Base-by-base conservation (phyloP, 2,113 vertebrate species). In the Syngnathus floridae region DNA sequence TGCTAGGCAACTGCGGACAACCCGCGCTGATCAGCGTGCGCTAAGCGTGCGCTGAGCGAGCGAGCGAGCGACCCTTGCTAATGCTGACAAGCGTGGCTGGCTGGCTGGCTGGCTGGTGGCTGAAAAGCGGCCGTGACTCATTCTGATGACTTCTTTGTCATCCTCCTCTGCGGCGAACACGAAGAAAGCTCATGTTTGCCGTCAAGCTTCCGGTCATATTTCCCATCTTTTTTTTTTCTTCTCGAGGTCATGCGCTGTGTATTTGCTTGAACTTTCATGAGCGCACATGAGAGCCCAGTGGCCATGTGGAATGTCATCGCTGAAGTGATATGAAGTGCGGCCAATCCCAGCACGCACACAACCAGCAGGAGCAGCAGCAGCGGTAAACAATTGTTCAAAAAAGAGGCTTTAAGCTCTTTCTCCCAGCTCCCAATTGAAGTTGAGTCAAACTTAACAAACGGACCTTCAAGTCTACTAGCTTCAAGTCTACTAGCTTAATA, bases 61-160 rank as follows among this genome's bases (percentile, higher is more conserved):
- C 22, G 22, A 22, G 22, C 22, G 57, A 5, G 57, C 57, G 38
- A 21, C n/a, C 10, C 37, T 41, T 19, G 58, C 58, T 2, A 41
- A 60, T 41, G 58, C 58, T 21, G 58, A 60, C 19, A 40, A 38
- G 57, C 36, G 58, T 41, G 37, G 37, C 58, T 21, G 58, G 17
- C 54, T n/a, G n/a, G n/a, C n/a, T n/a, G n/a, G n/a, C n/a, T 56
- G 37, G 9, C 57, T 21, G 36, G 57, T n/a, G 58, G 38, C 19
- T 40, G 14, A 40, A 41, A 60, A 21, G 58, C n/a, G 58, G 38
- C 54, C 54, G 54, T 60, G 58, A 60, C 19, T 60, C 58, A 60
- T 60, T 59, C 57, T 21, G 57, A 21, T 41, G 37, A 21, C 58
- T 40, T 35, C 26, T 57, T 19, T 56, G 54, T 56, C 54, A 13